Evolutionary conservation across 2,113 vertebrate genomes (phyloP).

Genomic region (Hypanus sabinus): DNA sequence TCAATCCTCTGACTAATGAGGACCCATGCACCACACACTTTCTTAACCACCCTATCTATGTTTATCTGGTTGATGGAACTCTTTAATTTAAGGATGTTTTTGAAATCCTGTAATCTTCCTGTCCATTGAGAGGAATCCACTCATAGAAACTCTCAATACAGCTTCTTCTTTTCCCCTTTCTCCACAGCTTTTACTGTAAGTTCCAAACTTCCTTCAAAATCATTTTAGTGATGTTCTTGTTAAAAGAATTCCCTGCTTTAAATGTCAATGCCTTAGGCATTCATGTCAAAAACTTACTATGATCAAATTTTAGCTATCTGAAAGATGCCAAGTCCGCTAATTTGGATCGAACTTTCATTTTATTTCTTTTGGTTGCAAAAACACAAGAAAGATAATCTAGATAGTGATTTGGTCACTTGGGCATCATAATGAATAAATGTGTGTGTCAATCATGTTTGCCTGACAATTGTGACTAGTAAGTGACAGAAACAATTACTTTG

Average conservation of each 20-base stretch:
- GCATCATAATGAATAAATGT: background rate
- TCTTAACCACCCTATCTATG: background rate
- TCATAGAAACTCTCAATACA: background rate
- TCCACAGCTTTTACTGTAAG: background rate
- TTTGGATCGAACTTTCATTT: background rate
- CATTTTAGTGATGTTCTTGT: constrained; percentile 6
- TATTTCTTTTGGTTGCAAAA: background rate
- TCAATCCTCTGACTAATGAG: too few species aligned
- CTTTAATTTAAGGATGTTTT: background rate
- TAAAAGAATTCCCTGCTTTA: background rate
- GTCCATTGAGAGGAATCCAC: background rate
- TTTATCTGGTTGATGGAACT: background rate
- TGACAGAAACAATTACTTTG: background rate
- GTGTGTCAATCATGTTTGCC: background rate
- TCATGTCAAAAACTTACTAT: background rate
- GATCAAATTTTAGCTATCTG: background rate
- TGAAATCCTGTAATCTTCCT: background rate
- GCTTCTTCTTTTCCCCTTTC: background rate
- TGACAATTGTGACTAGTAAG: background rate
- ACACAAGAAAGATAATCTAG: background rate
- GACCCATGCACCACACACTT: too few species aligned
- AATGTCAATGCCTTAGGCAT: background rate
- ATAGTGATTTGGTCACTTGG: background rate
- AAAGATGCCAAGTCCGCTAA: background rate
- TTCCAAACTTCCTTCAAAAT: background rate